Evolutionary conservation across 23 tunicate genomes (phyloP), one percentile per base, ranked within the genome.

Genomic region (Trididemnum clinides): DNA sequence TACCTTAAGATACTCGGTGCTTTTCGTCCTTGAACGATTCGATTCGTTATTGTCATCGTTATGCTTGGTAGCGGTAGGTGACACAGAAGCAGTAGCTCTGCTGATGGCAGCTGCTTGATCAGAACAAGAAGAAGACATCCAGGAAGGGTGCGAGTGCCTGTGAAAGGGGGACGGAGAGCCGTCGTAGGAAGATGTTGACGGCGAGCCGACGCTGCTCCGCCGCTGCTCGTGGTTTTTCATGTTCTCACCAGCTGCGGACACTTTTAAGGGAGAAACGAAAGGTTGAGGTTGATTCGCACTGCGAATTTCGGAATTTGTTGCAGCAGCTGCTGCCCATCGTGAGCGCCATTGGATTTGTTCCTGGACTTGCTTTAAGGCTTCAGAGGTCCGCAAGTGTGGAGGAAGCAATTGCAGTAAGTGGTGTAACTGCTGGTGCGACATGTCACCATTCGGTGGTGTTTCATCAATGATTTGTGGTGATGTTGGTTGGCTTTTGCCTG

Each of bases 91-190:
- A 6, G 75, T 5, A 4, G 30, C 31, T 31, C 75, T 10, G n/a
- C n/a, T n/a, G 31, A 28, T 29, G 30, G 75, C 10, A n/a, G 37
- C 22, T 29, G 37, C 6, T 29, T 66, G 75, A 23, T 66, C 37
- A 4, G 75, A 66, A 29, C 19, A 10, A 3, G 75, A 29, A 4
- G 75, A 10, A 32, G 75, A 37, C 30, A 31, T 23, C 69, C 69
- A 62, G 22, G 80, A 10, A 36, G 27, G 57, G 28, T 18, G 25
- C 20, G 80, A 31, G 7, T 36, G 77, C 4, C 83, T 65, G 28
- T 78, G 83, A 34, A 74, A 27, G 3, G 92, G 92, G 20, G 92
- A 88, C 30, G 92, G 92, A 21, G 92, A 88, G 27, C 87, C 83
- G 31, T 88, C 92, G 83, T 82, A 75, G 27, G 86, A 80, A 7